Conservation (phyloP, 2,888 invertebrate species). For the Oscheius sp. region DNA sequence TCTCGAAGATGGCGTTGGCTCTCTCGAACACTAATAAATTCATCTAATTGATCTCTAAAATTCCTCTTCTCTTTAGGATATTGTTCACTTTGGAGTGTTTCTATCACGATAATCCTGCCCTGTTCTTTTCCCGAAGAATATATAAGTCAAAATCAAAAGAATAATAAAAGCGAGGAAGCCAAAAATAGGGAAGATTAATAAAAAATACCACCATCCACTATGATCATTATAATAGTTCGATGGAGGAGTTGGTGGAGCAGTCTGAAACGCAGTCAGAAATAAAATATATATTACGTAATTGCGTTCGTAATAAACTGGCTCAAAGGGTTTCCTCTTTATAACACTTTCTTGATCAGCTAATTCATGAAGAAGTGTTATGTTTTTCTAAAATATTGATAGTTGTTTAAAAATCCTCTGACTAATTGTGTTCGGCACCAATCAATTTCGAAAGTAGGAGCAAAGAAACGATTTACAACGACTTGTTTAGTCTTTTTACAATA, state of each 20-base stretch:
- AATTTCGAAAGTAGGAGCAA: slow-evolving; percentile 55
- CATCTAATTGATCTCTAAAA: slow-evolving; percentile 66
- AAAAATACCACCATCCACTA: slow-evolving; percentile 20
- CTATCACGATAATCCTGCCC: slow-evolving; percentile 70
- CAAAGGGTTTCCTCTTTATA: not conserved
- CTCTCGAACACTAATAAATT: slow-evolving; percentile 66
- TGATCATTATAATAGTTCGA: slow-evolving; percentile 12
- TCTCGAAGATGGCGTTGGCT: slow-evolving; percentile 68
- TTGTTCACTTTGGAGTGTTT: slow-evolving; percentile 69
- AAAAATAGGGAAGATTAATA: slow-evolving; percentile 55
- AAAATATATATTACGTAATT: not conserved
- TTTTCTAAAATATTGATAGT: not conserved
- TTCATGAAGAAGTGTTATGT: slow-evolving; percentile 15
- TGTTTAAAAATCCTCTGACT: slow-evolving; percentile 32
- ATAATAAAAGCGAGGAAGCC: slow-evolving; percentile 64
- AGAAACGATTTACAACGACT: slow-evolving; percentile 58
- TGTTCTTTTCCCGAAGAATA: slow-evolving; percentile 70
- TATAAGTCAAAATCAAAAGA: slow-evolving; percentile 59
- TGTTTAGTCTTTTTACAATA: slow-evolving; percentile 34
- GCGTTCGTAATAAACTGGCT: not conserved
- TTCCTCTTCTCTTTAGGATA: not conserved
- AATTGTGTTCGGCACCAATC: slow-evolving; percentile 67
- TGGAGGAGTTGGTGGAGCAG: slow-evolving; percentile 12
- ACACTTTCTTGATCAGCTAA: not conserved
- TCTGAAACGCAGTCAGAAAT: not conserved